Percentiles rank a stretch among this genome's conserved stretches.
Evolutionary conservation across 2,888 invertebrate genomes (phyloP).

Genomic region (Luperina testacea): DNA sequence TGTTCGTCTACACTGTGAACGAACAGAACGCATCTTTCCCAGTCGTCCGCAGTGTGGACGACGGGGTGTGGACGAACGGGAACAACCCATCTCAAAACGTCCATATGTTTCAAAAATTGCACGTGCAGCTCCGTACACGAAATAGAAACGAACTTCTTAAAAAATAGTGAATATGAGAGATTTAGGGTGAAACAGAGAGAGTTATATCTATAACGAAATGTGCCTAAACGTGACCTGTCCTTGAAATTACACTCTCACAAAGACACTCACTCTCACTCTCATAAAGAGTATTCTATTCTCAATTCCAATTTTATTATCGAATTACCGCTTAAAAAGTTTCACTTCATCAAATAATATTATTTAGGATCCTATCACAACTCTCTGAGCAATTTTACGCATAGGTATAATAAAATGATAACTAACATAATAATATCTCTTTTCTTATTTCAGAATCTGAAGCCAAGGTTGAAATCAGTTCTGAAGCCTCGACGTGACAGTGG

Average conservation of each 20-base stretch:
- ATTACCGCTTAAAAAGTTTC: background rate
- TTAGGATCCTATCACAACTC: background rate
- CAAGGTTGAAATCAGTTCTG: constrained; percentile 78
- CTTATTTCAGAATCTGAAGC: constrained; percentile 76
- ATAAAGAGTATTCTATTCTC: too few relatives aligned
- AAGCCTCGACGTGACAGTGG: constrained; percentile 87
- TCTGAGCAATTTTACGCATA: background rate
- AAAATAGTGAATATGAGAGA: too few relatives aligned
- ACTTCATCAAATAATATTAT: background rate
- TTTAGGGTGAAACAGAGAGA: too few relatives aligned
- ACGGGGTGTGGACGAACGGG: too few relatives aligned
- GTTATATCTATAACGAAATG: too few relatives aligned
- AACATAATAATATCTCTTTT: background rate
- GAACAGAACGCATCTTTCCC: too few relatives aligned
- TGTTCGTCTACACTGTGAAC: too few relatives aligned
- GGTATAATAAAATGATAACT: background rate
- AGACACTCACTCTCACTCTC: too few relatives aligned
- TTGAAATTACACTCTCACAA: too few relatives aligned
- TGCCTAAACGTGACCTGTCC: too few relatives aligned
- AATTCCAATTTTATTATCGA: background rate
- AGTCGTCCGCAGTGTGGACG: too few relatives aligned
- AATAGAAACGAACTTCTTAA: background rate
- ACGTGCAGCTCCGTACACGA: background rate
- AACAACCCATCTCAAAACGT: background rate
- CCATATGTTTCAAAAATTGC: background rate